A percentile compares a stretch with the other conserved stretches of the same genome.
These are phyloP conservation scores for Cheilosia pagana DNA, from an alignment of 2,888 invertebrate genomes.

Conservation along the genomic window DNA sequence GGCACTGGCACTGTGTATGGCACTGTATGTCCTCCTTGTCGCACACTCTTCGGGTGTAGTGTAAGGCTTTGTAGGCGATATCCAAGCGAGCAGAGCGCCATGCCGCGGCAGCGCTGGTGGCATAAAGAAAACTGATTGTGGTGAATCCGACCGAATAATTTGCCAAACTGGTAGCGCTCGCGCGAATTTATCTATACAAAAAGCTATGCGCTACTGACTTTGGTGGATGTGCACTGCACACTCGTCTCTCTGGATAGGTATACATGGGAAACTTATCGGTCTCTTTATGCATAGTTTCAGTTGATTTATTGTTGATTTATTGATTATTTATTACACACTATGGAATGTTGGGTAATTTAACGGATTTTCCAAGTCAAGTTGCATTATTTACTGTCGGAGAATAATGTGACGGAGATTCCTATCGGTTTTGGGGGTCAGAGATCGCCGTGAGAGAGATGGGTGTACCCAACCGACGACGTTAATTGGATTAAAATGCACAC, in stretches of 20 bases:
- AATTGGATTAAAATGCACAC: constrained; percentile 58
- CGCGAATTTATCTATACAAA: constrained; percentile 67
- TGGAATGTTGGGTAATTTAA: constrained; percentile 72
- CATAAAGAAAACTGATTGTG: constrained; percentile 62
- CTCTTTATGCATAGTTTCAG: constrained; percentile 67
- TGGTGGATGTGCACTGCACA: constrained; percentile 18
- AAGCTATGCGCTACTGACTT: constrained; percentile 61
- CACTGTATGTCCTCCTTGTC: constrained; percentile 58
- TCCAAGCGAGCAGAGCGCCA: constrained; percentile 13
- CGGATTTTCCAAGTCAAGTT: constrained; percentile 48
- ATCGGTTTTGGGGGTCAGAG: constrained; percentile 36
- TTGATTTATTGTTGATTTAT: constrained; percentile 75
- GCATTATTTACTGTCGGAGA: constrained; percentile 28
- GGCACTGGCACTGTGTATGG: constrained; percentile 9
- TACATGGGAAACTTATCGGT: constrained; percentile 65
- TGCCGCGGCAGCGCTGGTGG: constrained; percentile 33
- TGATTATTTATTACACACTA: constrained; percentile 70
- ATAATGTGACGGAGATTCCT: constrained; percentile 17
- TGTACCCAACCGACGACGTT: constrained; percentile 37
- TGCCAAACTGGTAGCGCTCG: constrained; percentile 63
- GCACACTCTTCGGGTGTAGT: constrained; percentile 26
- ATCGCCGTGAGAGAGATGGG: constrained; percentile 19
- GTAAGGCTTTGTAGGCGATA: constrained; percentile 29
- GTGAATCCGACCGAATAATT: constrained; percentile 70
- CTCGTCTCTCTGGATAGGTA: constrained; percentile 4